phyloP scores from a whole-genome alignment of 1,140 invertebrate genomes.

The Neodiprion virginianus region DNA sequence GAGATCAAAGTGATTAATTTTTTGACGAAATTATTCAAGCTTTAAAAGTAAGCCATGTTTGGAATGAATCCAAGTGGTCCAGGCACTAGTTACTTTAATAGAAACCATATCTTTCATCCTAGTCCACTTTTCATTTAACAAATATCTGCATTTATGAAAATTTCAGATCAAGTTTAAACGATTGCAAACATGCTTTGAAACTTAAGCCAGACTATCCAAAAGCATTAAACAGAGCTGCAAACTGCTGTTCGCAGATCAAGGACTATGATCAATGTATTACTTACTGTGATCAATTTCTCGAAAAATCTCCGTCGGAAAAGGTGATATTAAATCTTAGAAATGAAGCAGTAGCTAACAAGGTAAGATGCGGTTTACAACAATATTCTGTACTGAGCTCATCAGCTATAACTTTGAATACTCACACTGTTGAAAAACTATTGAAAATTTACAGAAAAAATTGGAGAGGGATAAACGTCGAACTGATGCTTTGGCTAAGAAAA shows the following conservation, averaged over 20 bases:
- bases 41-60: too few species aligned
- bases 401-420: not conserved
- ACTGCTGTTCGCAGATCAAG: constrained; percentile 73
- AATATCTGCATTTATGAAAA: constrained; percentile 11
- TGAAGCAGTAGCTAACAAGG: constrained; percentile 64
- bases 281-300: constrained; percentile 76
- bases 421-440: constrained; percentile 12
- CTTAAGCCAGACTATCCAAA: constrained; percentile 83
- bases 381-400: constrained; percentile 9
- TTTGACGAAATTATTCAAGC: too few species aligned
- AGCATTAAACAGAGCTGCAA: constrained; percentile 76
- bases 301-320: constrained; percentile 63
- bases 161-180: constrained; percentile 71
- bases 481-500: constrained; percentile 64
- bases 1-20: too few species aligned
- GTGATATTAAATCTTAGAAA: constrained; percentile 66
- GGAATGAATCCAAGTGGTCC: too few species aligned
- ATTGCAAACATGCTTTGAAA: constrained; percentile 79
- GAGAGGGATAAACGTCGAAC: constrained; percentile 70
- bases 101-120: too few species aligned
- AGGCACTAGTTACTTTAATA: too few species aligned
- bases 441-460: constrained; percentile 59
- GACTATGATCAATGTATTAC: constrained; percentile 77
- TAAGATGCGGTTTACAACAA: constrained; percentile 34
- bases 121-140: not conserved